phyloP scores from a whole-genome alignment of 2,888 invertebrate genomes.

The Melipona beecheii region DNA sequence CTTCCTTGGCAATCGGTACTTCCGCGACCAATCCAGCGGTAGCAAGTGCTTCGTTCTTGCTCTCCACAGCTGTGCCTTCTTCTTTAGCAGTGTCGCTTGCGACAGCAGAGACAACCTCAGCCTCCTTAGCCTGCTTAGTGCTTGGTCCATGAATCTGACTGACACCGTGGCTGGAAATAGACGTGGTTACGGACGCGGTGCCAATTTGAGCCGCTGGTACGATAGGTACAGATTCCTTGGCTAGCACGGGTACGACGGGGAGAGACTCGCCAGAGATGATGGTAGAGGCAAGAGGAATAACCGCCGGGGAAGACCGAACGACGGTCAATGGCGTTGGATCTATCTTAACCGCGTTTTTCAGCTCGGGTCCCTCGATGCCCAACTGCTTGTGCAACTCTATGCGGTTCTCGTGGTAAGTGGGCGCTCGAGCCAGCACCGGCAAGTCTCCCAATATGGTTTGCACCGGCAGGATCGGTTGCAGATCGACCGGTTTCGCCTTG shows the following conservation, averaged over 20 bases:
- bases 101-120: background rate
- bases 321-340: constrained; percentile 23
- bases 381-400: constrained; percentile 56
- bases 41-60: background rate
- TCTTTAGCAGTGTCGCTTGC: background rate
- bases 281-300: background rate
- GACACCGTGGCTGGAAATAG: constrained; percentile 33
- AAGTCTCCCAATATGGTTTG: constrained; percentile 13
- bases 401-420: constrained; percentile 58
- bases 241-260: background rate
- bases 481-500: constrained; percentile 35
- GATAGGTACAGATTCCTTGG: background rate
- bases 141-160: constrained; percentile 44
- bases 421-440: constrained; percentile 2
- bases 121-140: background rate
- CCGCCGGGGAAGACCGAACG: constrained; percentile 16
- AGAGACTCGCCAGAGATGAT: constrained; percentile 13
- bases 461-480: background rate
- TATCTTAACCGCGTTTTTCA: constrained; percentile 62
- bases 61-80: background rate
- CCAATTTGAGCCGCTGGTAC: background rate
- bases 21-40: background rate
- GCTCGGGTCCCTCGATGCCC: constrained; percentile 55
- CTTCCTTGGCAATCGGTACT: background rate
- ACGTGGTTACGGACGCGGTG: constrained; percentile 1